Evolutionary conservation across 30 jellyfish, hydroid and myxozoan species (phyloP).

Genomic region (Chrysaora quinquecirrha): DNA sequence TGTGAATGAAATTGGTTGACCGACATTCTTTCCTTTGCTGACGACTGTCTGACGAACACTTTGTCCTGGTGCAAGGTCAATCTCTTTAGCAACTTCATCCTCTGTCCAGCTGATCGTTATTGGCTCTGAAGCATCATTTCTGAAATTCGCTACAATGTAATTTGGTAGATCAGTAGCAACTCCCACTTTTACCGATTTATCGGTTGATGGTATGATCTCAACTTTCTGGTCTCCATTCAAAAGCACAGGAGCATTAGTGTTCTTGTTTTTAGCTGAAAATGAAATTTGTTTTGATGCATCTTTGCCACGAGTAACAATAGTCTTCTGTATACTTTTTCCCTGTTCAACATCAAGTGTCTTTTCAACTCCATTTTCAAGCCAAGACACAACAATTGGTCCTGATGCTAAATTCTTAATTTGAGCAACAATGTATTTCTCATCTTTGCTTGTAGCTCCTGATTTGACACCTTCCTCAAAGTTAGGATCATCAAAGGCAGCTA

Average conservation of each 20-base stretch:
- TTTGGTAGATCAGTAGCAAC: not conserved
- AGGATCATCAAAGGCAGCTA: not conserved
- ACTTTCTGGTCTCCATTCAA: not conserved
- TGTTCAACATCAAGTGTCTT: constrained; percentile 5
- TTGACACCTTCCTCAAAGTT: not conserved
- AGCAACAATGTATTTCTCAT: not conserved
- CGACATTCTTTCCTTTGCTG: not conserved
- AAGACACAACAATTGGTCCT: constrained; percentile 7
- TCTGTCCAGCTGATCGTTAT: not conserved
- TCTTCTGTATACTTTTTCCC: constrained; percentile 20
- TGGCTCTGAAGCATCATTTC: not conserved
- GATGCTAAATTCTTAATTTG: not conserved
- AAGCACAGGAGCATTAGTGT: not conserved
- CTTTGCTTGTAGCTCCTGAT: not conserved
- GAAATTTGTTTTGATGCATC: constrained; percentile 5
- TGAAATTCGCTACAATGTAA: not conserved
- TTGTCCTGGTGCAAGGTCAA: not conserved
- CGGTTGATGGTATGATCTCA: not conserved
- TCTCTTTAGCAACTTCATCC: not conserved
- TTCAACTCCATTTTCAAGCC: constrained; percentile 24
- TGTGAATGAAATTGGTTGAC: not conserved
- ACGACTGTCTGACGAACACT: not conserved
- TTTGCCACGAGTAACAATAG: not conserved
- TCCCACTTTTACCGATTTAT: not conserved
- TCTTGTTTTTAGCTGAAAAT: constrained; percentile 6